Conservation (phyloP, 2,888 invertebrate species). For the Drosophila rellima region DNA sequence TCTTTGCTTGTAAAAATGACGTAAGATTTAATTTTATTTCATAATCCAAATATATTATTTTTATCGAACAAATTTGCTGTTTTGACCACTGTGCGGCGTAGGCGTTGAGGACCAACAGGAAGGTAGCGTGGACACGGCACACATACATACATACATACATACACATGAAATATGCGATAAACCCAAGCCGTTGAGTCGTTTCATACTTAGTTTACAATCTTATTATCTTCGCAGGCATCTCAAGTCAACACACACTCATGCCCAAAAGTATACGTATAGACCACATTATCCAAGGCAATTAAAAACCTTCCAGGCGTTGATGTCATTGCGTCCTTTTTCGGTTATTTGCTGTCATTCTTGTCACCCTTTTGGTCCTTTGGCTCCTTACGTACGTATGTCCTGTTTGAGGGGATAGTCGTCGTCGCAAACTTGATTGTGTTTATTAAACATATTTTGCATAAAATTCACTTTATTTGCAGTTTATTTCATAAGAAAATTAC, state of each 20-base stretch:
- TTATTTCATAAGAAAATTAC: constrained; percentile 77
- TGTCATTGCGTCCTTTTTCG: constrained; percentile 60
- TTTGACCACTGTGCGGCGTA: constrained; percentile 13
- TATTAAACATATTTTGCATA: constrained; percentile 81
- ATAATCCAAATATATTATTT: not conserved
- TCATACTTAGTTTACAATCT: constrained; percentile 74
- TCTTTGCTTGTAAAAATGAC: not conserved
- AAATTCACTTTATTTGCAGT: constrained; percentile 79
- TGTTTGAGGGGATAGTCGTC: constrained; percentile 41
- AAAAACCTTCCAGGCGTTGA: constrained; percentile 73
- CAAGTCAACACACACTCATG: constrained; percentile 34
- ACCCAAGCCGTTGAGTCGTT: constrained; percentile 44
- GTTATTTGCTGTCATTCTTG: constrained; percentile 52
- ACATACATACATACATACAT: constrained; percentile 20
- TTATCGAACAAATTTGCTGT: not conserved
- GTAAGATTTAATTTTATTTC: not conserved
- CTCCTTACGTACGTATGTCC: constrained; percentile 32
- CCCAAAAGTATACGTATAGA: constrained; percentile 26
- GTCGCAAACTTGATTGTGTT: constrained; percentile 69
- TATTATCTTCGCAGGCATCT: constrained; percentile 73
- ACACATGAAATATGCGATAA: constrained; percentile 52
- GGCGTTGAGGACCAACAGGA: constrained; percentile 43
- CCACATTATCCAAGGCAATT: constrained; percentile 68
- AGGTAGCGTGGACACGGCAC: constrained; percentile 32
- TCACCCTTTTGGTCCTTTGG: constrained; percentile 41